Conservation (phyloP, 64 coral and sea anemone genomes). For the Acropora tenuis region DNA sequence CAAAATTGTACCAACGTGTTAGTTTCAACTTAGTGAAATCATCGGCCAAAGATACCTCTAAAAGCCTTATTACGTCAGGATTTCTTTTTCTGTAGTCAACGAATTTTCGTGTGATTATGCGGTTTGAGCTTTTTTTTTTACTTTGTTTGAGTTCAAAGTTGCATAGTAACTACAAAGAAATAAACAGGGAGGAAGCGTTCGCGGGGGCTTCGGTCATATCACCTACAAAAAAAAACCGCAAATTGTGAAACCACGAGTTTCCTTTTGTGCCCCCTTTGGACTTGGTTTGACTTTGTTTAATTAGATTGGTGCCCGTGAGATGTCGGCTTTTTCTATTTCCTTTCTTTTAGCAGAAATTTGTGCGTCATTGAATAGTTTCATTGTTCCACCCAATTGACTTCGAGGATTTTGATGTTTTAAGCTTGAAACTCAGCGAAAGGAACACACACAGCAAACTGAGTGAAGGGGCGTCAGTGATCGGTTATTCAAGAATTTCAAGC, state of each 20-base stretch:
- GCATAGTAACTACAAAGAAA: background rate
- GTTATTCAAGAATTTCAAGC: background rate
- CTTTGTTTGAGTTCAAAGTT: background rate
- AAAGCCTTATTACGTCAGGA: no score
- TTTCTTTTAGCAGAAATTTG: background rate
- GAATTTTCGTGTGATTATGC: background rate
- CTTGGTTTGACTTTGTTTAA: no score
- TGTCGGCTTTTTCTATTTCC: background rate
- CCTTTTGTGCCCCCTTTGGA: background rate
- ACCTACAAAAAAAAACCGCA: background rate
- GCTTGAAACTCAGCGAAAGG: background rate
- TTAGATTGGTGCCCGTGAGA: background rate
- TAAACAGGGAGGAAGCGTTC: background rate
- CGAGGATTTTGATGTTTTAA: slow-evolving; percentile 24
- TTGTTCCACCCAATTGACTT: background rate
- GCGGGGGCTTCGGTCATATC: background rate
- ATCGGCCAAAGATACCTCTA: no score
- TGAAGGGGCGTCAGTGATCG: background rate
- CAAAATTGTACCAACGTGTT: no score
- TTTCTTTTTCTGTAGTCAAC: background rate
- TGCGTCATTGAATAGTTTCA: background rate
- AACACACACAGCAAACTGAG: background rate
- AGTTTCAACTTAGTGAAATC: no score
- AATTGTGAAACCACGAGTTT: background rate
- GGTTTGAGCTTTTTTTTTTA: background rate